Evolutionary conservation across 2,888 invertebrate genomes (phyloP).

Genomic region (Zeuzera pyrina): DNA sequence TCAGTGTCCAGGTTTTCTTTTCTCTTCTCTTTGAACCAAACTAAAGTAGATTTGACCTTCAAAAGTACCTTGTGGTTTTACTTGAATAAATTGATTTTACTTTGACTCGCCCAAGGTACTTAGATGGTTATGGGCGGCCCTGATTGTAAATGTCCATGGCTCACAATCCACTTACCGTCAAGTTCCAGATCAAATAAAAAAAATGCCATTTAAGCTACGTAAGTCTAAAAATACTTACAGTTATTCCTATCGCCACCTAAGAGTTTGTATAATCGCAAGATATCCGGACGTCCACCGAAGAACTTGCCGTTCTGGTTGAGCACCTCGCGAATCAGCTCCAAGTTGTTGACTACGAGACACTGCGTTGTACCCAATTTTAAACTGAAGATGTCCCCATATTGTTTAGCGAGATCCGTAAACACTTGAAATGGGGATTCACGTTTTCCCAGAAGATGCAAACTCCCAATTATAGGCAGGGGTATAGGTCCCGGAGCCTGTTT

Average conservation of each 20-base stretch:
- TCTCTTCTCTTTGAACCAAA: too few species aligned
- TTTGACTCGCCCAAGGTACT: too few species aligned
- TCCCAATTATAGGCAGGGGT: constrained; percentile 79
- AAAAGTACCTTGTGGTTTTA: too few species aligned
- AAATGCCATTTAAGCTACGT: too few species aligned
- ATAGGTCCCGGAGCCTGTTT: constrained; percentile 76
- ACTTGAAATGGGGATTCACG: constrained; percentile 80
- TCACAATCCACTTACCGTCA: too few species aligned
- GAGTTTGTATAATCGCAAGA: constrained; percentile 83
- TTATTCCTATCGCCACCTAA: constrained; percentile 90
- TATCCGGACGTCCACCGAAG: constrained; percentile 88
- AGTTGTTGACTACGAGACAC: constrained; percentile 83
- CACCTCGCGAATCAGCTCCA: constrained; percentile 81
- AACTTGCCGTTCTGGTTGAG: constrained; percentile 85
- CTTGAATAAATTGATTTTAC: too few species aligned
- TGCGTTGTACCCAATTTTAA: constrained; percentile 78
- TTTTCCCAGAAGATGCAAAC: constrained; percentile 77
- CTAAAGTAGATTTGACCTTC: too few species aligned
- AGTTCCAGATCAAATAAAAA: too few species aligned
- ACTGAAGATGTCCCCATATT: constrained; percentile 82
- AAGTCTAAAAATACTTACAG: constrained; percentile 82
- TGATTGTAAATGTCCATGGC: too few species aligned
- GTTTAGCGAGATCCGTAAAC: constrained; percentile 78
- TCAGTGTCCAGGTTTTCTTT: too few species aligned
- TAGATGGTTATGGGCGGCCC: too few species aligned